Conservation (phyloP, 2,888 invertebrate genomes). For the Homarus gammarus region DNA sequence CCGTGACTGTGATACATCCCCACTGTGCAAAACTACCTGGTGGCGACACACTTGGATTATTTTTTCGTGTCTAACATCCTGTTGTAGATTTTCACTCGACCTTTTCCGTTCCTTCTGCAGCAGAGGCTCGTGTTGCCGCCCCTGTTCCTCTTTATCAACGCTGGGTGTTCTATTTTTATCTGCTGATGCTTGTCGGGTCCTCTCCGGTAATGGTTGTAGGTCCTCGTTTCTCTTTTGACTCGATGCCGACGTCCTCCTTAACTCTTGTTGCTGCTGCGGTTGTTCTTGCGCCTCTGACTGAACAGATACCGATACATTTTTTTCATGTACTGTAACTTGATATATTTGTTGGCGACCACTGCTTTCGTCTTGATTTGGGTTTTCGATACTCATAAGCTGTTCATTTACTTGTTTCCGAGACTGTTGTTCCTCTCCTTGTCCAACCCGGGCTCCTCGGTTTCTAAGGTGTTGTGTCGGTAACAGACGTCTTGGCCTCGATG, state of each 20-base stretch:
- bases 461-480: neutral
- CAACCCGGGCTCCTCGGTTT: too few species aligned
- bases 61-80: neutral
- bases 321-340: neutral
- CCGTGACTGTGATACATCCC: neutral
- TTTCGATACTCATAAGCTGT: neutral
- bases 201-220: neutral
- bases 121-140: neutral
- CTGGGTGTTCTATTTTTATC: neutral
- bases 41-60: slow-evolving; percentile 13
- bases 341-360: neutral
- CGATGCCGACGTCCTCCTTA: neutral
- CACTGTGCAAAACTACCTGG: neutral
- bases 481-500: slow-evolving; percentile 36
- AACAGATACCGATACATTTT: neutral
- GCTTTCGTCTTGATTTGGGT: neutral
- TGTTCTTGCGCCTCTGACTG: neutral
- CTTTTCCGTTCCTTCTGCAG: neutral
- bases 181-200: slow-evolving; percentile 1
- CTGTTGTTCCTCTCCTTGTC: neutral
- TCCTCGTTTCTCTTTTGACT: neutral
- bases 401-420: neutral
- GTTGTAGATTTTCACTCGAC: neutral
- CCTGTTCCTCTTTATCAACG: neutral
- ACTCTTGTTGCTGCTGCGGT: neutral